A percentile compares a stretch with the other conserved stretches of the same genome.
phyloP scores from a whole-genome alignment of 2,113 vertebrate species.

The Vombatus ursinus region DNA sequence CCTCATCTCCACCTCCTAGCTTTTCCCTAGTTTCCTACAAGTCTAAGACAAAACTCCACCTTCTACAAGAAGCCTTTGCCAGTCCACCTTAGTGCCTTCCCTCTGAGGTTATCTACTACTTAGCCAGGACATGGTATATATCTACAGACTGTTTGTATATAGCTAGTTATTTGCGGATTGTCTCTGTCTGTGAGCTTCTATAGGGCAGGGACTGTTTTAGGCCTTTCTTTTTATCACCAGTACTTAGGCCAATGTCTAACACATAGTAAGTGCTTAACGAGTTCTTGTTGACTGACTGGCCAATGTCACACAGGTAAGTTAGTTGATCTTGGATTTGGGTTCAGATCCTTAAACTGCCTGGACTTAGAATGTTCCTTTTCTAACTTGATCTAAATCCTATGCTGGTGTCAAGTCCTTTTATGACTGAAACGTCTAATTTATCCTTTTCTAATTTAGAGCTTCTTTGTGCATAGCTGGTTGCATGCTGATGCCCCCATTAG shows the following conservation, averaged over 20 bases:
- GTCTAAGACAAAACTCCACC: neutral
- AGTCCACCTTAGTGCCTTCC: neutral
- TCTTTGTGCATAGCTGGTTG: neutral
- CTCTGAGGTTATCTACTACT: neutral
- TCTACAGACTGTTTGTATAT: neutral
- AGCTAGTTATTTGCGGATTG: neutral
- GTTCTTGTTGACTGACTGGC: neutral
- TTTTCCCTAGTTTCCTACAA: neutral
- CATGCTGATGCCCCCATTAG: neutral
- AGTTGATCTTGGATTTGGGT: neutral
- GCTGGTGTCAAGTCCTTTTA: neutral
- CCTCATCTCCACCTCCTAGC: neutral
- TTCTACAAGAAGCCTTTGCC: neutral
- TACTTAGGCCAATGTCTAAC: neutral
- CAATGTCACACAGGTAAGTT: neutral
- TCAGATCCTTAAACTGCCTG: neutral
- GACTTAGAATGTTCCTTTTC: neutral
- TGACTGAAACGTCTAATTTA: too few relatives aligned
- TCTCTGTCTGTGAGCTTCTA: neutral
- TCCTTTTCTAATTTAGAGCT: neutral
- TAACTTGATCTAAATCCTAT: neutral
- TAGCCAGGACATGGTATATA: neutral
- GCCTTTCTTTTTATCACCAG: neutral
- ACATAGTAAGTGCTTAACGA: neutral
- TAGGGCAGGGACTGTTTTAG: neutral